Evolutionary conservation across 2,888 invertebrate genomes (phyloP).

Genomic region (Amitus sp.): DNA sequence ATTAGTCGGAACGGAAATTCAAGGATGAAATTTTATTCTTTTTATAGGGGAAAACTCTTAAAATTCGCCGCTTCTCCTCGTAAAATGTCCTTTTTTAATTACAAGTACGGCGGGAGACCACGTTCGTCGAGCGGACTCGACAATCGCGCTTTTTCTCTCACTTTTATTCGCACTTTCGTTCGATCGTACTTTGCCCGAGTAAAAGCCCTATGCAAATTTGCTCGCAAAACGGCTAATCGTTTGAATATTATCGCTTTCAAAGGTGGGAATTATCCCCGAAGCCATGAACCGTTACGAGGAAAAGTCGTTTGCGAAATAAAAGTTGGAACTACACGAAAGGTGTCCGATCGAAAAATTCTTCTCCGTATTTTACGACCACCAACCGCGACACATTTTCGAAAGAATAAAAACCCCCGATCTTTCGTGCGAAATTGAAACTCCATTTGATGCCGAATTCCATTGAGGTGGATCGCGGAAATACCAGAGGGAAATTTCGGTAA

Average conservation of each 20-base stretch:
- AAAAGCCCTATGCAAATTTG: conserved; percentile 38
- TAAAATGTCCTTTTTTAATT: conserved; percentile 34
- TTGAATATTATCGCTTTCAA: conserved; percentile 40
- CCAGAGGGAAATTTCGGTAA: no score
- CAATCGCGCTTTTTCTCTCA: conserved; percentile 30
- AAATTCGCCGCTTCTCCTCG: conserved; percentile 19
- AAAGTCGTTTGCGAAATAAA: no score
- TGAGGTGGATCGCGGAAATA: no score
- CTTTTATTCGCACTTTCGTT: conserved; percentile 22
- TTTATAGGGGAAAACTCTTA: conserved; percentile 17
- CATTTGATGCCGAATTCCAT: no score
- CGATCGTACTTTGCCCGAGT: conserved; percentile 33
- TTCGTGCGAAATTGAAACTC: no score
- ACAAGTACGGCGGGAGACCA: conserved; percentile 24
- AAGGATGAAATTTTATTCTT: neutral
- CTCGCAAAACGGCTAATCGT: conserved; percentile 43
- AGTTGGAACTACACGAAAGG: no score
- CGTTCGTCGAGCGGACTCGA: conserved; percentile 10
- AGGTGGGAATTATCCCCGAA: conserved; percentile 35
- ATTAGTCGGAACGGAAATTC: conserved; percentile 2
- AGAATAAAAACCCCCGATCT: no score
- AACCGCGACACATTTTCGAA: no score
- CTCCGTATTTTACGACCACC: no score
- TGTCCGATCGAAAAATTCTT: no score
- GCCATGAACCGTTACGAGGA: no score